phyloP scores from a whole-genome alignment of 2,888 invertebrate species.

The Drosophila mayaguana region DNA sequence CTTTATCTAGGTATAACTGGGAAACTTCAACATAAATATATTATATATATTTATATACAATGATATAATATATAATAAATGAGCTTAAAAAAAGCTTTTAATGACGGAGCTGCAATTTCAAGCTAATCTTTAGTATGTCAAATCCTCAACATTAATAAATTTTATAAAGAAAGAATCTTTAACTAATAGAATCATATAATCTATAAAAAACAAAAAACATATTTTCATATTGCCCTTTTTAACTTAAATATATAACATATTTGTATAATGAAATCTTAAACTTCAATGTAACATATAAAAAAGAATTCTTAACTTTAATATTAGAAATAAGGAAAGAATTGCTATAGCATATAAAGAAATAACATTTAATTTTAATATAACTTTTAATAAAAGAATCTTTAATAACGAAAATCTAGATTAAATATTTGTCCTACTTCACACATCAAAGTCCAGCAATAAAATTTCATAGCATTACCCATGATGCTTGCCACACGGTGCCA shows the following conservation, averaged over 20 bases:
- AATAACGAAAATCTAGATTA: not conserved
- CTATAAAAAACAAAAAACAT: no score
- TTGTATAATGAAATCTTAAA: no score
- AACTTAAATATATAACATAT: no score
- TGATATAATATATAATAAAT: no score
- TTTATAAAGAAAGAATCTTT: not conserved
- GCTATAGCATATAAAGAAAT: not conserved
- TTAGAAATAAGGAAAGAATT: not conserved
- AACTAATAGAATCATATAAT: not conserved
- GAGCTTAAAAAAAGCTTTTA: not conserved
- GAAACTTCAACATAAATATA: no score
- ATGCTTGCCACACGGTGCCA: slow-evolving; percentile 29
- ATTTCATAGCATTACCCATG: not conserved
- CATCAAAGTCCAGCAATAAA: not conserved
- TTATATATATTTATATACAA: no score
- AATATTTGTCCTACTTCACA: not conserved
- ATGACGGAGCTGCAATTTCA: no score
- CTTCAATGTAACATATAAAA: not conserved
- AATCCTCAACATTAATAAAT: not conserved
- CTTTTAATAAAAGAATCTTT: not conserved
- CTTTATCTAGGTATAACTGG: no score
- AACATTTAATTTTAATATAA: not conserved
- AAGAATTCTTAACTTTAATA: not conserved
- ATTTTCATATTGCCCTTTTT: no score
- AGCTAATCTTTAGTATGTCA: no score